Conservation (phyloP, 2,113 vertebrate species). For the Phrynosoma platyrhinos region DNA sequence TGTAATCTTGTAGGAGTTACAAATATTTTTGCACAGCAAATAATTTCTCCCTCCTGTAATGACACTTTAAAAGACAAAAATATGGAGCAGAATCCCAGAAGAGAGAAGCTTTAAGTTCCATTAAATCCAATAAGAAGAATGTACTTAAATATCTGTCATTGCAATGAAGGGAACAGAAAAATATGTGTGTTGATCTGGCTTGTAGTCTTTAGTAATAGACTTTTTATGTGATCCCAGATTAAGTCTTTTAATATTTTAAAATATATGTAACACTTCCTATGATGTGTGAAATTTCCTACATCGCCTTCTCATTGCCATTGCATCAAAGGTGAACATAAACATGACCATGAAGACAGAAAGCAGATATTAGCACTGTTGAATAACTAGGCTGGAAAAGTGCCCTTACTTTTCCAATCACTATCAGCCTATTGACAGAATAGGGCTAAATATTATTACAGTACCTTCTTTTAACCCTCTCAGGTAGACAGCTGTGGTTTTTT, state of each 20-base stretch:
- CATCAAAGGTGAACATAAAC: slow-evolving; percentile 51
- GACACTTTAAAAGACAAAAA: slow-evolving; percentile 2
- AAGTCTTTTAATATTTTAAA: slow-evolving; percentile 39
- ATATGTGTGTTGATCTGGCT: neutral
- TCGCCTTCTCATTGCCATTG: slow-evolving; percentile 33
- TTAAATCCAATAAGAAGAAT: slow-evolving; percentile 1
- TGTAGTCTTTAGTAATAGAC: neutral
- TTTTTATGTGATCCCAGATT: slow-evolving; percentile 6
- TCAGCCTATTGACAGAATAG: slow-evolving; percentile 71
- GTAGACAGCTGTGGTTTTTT: slow-evolving; percentile 65
- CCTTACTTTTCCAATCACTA: slow-evolving; percentile 64
- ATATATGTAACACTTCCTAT: slow-evolving; percentile 35
- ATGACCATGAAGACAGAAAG: slow-evolving; percentile 28
- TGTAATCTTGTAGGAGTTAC: neutral
- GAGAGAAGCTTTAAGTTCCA: neutral
- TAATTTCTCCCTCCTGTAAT: neutral
- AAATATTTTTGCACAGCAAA: slow-evolving; percentile 6
- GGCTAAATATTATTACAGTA: slow-evolving; percentile 67
- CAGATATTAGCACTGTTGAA: slow-evolving; percentile 57
- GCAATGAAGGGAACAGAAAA: neutral
- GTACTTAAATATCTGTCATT: slow-evolving; percentile 10
- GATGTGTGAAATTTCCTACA: neutral
- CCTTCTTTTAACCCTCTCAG: slow-evolving; percentile 75
- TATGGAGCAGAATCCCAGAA: neutral
- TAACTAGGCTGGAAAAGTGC: slow-evolving; percentile 63